These are phyloP conservation scores for Labeo calbasu DNA, from an alignment of 2,797 vertebrate genomes.

Conservation along the genomic window DNA sequence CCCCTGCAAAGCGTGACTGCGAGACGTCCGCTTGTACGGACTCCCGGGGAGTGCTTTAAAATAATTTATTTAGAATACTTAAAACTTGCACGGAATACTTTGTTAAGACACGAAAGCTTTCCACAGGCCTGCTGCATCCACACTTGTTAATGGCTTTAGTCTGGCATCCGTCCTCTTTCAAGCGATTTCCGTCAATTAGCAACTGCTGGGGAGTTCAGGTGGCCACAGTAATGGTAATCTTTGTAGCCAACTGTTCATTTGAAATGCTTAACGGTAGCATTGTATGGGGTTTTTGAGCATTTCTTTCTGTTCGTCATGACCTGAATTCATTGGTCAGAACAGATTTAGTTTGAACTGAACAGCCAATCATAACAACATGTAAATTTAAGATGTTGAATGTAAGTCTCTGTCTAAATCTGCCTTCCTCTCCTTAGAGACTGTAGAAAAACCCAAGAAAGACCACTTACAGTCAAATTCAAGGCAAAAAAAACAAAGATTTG, in stretches of 20 bases:
- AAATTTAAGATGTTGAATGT: not conserved
- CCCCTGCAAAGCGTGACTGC: conserved; percentile 7
- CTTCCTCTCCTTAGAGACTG: no score
- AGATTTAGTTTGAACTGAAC: not conserved
- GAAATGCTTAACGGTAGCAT: conserved; percentile 12
- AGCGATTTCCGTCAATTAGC: conserved; percentile 43
- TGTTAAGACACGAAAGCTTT: conserved; percentile 6
- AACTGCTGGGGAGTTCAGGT: conserved; percentile 35
- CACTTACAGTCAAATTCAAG: no score
- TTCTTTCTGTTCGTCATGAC: not conserved
- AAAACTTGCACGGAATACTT: conserved; percentile 16
- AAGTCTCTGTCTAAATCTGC: no score
- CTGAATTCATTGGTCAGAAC: not conserved
- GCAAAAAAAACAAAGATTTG: no score
- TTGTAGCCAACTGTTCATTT: conserved; percentile 23
- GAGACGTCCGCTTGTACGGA: conserved; percentile 3
- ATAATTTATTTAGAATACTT: conserved; percentile 44
- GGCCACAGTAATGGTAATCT: conserved; percentile 21
- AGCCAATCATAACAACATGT: not conserved
- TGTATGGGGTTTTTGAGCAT: not conserved
- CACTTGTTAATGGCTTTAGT: conserved; percentile 28
- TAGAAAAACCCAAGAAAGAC: no score
- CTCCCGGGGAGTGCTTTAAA: conserved; percentile 9
- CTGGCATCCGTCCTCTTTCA: conserved; percentile 24
- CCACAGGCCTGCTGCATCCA: not conserved